These are phyloP conservation scores for Neotragus moschatus DNA, from an alignment of 2,113 vertebrate genomes.

Conservation along the genomic window DNA sequence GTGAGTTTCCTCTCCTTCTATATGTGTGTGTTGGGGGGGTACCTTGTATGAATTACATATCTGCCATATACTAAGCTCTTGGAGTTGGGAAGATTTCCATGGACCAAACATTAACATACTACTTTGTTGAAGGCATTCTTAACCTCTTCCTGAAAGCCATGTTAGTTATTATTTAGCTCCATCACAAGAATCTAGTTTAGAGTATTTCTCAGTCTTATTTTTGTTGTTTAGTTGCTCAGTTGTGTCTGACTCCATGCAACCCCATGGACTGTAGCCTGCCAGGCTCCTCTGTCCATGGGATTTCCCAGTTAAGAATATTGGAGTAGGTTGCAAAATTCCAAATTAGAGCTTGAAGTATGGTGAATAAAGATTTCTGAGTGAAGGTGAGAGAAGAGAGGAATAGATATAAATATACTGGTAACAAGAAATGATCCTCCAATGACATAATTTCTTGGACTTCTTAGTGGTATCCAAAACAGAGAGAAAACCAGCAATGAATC, in stretches of 20 bases:
- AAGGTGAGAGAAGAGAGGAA: neutral
- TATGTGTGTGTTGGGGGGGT: neutral
- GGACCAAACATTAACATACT: neutral
- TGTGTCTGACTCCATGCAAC: neutral
- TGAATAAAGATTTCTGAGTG: neutral
- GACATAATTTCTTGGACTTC: neutral
- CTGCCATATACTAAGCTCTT: neutral
- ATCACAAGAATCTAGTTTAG: slow-evolving; percentile 22
- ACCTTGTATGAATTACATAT: neutral
- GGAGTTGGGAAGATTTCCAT: neutral
- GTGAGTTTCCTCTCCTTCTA: neutral
- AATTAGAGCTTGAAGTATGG: neutral
- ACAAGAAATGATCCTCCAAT: slow-evolving; percentile 1
- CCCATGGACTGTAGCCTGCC: neutral
- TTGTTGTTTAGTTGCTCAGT: neutral
- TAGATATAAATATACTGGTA: neutral
- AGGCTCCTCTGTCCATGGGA: neutral
- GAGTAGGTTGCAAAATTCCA: neutral
- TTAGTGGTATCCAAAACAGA: neutral
- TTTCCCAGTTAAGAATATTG: neutral
- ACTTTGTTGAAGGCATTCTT: neutral
- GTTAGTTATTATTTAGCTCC: slow-evolving; percentile 11
- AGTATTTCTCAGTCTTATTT: neutral
- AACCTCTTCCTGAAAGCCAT: neutral
- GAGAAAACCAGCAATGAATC: neutral